Conservation (phyloP, 2,113 vertebrate genomes). For the Passer domesticus region DNA sequence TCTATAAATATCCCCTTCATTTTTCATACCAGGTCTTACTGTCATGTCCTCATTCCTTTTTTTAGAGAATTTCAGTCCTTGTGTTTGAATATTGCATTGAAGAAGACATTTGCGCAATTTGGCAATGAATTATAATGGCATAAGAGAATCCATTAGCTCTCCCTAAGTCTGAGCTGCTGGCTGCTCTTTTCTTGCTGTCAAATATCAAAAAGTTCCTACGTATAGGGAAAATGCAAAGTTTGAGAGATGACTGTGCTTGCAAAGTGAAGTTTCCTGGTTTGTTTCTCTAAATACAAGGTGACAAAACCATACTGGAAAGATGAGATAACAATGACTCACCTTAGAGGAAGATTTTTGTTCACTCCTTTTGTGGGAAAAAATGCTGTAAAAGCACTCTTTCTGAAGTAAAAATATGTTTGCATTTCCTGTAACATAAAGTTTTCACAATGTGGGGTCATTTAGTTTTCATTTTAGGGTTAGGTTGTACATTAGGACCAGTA, state of each 20-base stretch:
- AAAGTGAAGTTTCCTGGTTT: neutral
- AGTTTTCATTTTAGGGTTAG: neutral
- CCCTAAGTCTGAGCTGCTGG: neutral
- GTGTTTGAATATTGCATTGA: neutral
- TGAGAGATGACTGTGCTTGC: neutral
- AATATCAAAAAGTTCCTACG: neutral
- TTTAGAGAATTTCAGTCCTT: neutral
- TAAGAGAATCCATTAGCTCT: neutral
- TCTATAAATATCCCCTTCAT: neutral
- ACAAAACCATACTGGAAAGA: neutral
- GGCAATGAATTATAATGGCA: neutral
- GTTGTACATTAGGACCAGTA: neutral
- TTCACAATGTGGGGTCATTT: neutral
- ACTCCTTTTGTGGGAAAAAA: neutral
- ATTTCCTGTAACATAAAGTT: neutral
- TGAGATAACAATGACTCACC: neutral
- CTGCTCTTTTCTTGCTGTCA: neutral
- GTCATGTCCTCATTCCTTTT: neutral
- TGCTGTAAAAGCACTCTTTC: neutral
- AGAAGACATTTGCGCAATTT: neutral
- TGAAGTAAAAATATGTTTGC: neutral
- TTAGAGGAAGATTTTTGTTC: neutral
- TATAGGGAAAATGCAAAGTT: neutral
- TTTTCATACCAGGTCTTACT: neutral
- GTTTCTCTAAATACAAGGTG: neutral